Evolutionary conservation across 2,888 invertebrate species (phyloP), one percentile per base, ranked within the genome.

Genomic region (Agapetus fuscipes): DNA sequence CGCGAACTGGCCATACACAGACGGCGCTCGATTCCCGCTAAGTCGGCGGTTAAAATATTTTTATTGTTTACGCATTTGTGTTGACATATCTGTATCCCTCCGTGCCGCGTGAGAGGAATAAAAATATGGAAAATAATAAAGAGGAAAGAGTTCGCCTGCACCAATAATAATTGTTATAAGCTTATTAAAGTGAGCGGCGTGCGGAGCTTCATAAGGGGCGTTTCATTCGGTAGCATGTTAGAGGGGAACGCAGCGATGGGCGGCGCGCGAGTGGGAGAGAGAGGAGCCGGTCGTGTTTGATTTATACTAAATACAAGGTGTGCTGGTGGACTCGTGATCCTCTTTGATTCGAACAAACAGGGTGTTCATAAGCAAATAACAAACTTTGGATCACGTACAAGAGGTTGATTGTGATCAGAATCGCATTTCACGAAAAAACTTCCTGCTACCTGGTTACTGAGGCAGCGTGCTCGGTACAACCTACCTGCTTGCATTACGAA

Each of bases 131-230:
- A 9, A 20, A n/a, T n/a, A n/a, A n/a, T n/a, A 9, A 20, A 20
- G 20, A 20, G 20, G 20, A 20, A 4, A 9, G 20, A 20, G 20
- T 6, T 20, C 20, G 20, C 28, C 29, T n/a, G n/a, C n/a, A n/a
- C n/a, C n/a, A n/a, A n/a, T 24, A 46, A 43, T 43, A 46, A 46
- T 46, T 41, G 43, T 46, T 46, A 43, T 34, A 46, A 43, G 43
- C 46, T 46, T 46, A 46, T 46, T 46, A 46, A 45, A 45, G 43
- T 34, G 38, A 43, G 41, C 46, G 33, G 46, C 34, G 43, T 37
- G 41, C 42, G 32, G 39, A 46, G 41, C 43, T 41, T 46, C 43
- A 46, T 46, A 46, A 41, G 46, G 46, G 46, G 46, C 46, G 46
- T 46, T 43, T 20, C 46, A 30, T 46, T 43, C 46, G 41, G 46